These are phyloP conservation scores for Anser brachyrhynchus DNA, from an alignment of 2,113 vertebrate species.

Conservation along the genomic window DNA sequence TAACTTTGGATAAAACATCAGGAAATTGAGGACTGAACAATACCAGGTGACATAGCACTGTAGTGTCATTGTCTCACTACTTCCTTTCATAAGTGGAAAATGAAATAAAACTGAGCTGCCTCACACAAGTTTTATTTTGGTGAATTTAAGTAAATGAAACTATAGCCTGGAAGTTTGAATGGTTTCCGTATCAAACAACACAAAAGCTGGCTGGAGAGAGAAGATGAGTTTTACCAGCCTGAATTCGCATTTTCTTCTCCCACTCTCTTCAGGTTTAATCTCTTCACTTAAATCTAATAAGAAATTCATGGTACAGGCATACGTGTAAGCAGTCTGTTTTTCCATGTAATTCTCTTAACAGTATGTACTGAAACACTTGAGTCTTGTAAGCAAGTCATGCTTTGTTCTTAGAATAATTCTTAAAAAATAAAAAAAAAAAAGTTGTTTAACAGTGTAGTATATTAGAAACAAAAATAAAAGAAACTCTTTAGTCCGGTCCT, in stretches of 20 bases:
- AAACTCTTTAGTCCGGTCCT: not conserved
- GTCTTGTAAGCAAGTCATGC: not conserved
- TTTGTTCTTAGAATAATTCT: not conserved
- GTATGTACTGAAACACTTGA: not conserved
- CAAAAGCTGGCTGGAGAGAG: not conserved
- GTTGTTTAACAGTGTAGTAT: not conserved
- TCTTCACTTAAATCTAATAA: not conserved
- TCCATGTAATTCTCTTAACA: not conserved
- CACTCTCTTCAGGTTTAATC: not conserved
- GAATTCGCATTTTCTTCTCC: not conserved
- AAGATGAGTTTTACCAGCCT: not conserved
- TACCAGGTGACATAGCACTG: not conserved
- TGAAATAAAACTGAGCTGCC: not conserved
- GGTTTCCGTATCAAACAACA: not conserved
- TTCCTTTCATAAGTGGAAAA: not conserved
- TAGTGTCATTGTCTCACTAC: not conserved
- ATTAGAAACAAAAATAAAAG: not conserved
- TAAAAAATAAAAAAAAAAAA: not conserved
- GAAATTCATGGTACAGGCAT: not conserved
- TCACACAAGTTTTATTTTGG: not conserved
- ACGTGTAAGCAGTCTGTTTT: not conserved
- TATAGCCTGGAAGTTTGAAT: not conserved
- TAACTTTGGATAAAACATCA: not conserved
- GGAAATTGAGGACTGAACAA: not conserved
- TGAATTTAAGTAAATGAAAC: not conserved